Evolutionary conservation across 2,797 vertebrate species (phyloP), one percentile per base, ranked within the genome.

Genomic region (Hippocampus kuda): DNA sequence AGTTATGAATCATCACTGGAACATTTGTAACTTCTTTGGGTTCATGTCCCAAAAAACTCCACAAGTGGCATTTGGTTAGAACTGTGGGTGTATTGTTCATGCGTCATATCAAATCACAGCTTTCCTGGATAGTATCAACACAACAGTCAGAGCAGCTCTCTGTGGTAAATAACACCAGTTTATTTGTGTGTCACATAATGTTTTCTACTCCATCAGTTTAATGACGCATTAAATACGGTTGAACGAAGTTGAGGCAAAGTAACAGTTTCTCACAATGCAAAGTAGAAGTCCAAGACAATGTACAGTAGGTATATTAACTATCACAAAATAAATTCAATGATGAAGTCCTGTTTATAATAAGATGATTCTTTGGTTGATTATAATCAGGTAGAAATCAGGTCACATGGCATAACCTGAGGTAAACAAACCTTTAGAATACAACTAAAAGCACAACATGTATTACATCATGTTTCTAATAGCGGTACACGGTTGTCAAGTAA

Each of bases 331-430:
- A 44, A 24, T 51, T 62, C 12, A 65, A 27, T 56, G 46, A 64
- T 20, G 74, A 84, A 77, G 69, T 76, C 54, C 72, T 76, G 44
- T 63, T 69, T 61, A 70, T 53, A 74, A 74, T 53, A 61, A 71
- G 74, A 3, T 2, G 27, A 62, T 70, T 81, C 4, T 63, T 53
- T 60, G 49, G 61, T 68, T 49, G 49, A 64, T 67, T 73, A 75
- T 38, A 46, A 13, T 70, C 59, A 61, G 24, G 24, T 34, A 2
- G 3, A 30, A 46, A 13, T 70, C 59, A 61, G 24, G 24, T 34
- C 7, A 9, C 27, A 34, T 30, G 34, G 15, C 15, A 60, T 18
- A 60, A 30, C 15, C 27, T 7, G 57, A 60, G 6, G 13, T 60
- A 30, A 60, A 30, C 4, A 30, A 6, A 30, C 7, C 26, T 26